These are phyloP conservation scores for Setophaga coronata DNA, from an alignment of 2,113 vertebrate species.

Conservation along the genomic window DNA sequence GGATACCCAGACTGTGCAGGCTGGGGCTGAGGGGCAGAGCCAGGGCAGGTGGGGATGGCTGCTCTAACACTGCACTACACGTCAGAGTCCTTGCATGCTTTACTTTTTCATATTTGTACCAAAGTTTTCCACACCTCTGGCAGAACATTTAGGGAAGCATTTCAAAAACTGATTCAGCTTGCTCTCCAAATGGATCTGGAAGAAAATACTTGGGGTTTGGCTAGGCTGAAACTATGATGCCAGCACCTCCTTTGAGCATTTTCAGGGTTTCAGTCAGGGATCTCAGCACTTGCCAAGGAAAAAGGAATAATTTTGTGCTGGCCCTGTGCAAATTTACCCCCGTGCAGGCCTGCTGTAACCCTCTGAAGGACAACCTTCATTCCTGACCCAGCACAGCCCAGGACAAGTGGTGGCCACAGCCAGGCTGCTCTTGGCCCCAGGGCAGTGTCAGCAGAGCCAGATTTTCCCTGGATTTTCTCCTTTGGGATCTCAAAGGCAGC, in stretches of 20 bases:
- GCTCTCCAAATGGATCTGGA: background rate
- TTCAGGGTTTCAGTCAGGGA: background rate
- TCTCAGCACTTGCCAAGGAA: background rate
- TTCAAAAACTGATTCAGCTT: conserved; percentile 10
- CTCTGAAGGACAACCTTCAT: background rate
- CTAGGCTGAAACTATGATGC: background rate
- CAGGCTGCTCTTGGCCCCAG: background rate
- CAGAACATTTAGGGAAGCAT: background rate
- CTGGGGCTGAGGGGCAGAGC: background rate
- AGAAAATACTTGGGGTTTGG: background rate
- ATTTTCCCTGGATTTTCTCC: background rate
- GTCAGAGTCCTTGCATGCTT: background rate
- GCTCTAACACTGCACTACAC: background rate
- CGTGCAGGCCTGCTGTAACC: background rate
- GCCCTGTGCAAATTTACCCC: background rate
- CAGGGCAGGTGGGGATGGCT: background rate
- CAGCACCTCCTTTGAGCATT: background rate
- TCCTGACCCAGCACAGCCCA: background rate
- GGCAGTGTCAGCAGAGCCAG: background rate
- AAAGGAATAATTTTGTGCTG: background rate
- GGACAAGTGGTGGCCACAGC: rapidly evolving
- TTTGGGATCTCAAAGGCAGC: background rate
- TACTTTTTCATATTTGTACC: background rate
- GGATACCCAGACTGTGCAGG: background rate
- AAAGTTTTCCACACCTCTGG: background rate